Base-by-base conservation (phyloP, 1,140 invertebrate species). In the Phenacoccus solenopsis region DNA sequence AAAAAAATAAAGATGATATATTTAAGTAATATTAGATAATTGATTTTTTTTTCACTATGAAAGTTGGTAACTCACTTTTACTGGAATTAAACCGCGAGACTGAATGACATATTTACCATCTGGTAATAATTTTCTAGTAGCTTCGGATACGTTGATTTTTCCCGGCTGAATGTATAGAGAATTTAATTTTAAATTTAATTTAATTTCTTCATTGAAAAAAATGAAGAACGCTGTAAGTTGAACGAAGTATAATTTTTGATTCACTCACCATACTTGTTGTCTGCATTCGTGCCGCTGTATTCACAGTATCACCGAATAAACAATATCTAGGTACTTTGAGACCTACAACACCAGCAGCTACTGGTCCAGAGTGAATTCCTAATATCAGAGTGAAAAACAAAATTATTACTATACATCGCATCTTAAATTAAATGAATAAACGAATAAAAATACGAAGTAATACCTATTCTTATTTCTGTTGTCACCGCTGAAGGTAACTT, bases 221-320 rank as follows among this genome's bases (percentile, higher is more conserved):
- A 32, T 72, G 57, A 64, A 32, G 28, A n/a, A 32, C 5, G 30
- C 5, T n/a, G 35, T 38, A 38, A 67, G 10, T 22, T 64, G 59
- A 64, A 10, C 59, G 21, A 12, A 16, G 22, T 64, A 22, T 64
- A 12, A 9, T 22, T 22, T 22, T 64, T 10, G 16, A 25, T 28
- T 12, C 25, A 76, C 77, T 75, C 79, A 90, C 89, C 80, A 83
- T 76, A 73, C 87, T 86, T 7, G 86, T 85, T 0, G 89, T 88
- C 74, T 91, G 90, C 90, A 94, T 94, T 70, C 91, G 83, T 0
- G 90, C 90, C 4, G 90, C 90, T 0, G 89, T 91, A 74, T 93
- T 93, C 9, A 92, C 88, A 1, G 92, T 93, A 76, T 96, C 93
- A 0, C 93, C 93, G 72, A 91, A 91, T 4, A 91, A 84, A 72